Conservation (phyloP, 2,888 invertebrate genomes). For the Standfussiana lucernea region DNA sequence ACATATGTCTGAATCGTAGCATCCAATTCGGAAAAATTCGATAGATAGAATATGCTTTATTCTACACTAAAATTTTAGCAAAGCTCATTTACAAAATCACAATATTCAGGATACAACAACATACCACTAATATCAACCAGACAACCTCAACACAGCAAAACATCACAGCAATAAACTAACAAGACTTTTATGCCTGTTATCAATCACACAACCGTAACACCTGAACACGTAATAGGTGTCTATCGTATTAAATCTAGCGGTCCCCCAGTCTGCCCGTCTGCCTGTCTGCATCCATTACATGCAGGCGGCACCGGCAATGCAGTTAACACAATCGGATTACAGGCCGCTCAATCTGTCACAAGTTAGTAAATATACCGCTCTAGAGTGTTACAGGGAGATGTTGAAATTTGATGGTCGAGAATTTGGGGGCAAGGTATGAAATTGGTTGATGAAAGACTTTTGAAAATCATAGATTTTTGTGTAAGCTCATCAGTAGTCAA, state of each 20-base stretch:
- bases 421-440: background rate
- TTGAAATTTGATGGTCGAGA: background rate
- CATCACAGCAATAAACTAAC: background rate
- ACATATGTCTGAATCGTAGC: too few species aligned
- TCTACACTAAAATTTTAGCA: background rate
- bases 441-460: background rate
- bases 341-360: conserved; percentile 54
- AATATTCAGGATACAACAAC: background rate
- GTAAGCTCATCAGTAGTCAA: background rate
- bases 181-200: background rate
- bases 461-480: background rate
- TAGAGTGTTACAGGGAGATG: conserved; percentile 30
- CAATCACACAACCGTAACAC: background rate
- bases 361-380: conserved; percentile 17
- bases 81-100: background rate
- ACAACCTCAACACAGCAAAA: background rate
- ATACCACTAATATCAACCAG: background rate
- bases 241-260: conserved; percentile 5
- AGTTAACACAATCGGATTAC: conserved; percentile 62
- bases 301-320: conserved; percentile 41
- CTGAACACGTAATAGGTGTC: background rate
- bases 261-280: conserved; percentile 13
- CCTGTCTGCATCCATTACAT: conserved; percentile 25
- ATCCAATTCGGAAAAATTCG: background rate
- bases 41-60: background rate